Evolutionary conservation across 2,888 invertebrate genomes (phyloP).

Genomic region (Anarsia innoxiella): DNA sequence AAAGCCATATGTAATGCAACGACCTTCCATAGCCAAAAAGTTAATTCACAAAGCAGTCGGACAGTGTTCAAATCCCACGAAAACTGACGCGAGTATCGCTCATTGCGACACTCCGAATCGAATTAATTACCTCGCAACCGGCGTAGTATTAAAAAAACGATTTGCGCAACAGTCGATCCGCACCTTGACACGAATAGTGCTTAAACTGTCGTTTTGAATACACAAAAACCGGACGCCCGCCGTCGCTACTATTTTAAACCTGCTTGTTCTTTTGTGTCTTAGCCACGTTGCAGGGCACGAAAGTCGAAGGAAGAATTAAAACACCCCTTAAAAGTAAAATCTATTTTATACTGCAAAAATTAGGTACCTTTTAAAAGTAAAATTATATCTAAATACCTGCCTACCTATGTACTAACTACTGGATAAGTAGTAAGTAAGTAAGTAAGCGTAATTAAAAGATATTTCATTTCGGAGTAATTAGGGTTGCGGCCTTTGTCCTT

Average conservation of each 20-base stretch:
- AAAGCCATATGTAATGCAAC: too few relatives aligned
- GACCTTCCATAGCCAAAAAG: slow-evolving; percentile 21
- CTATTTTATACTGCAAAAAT: too few relatives aligned
- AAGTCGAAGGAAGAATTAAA: too few relatives aligned
- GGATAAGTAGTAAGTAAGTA: too few relatives aligned
- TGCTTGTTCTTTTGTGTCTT: not conserved
- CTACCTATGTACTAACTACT: too few relatives aligned
- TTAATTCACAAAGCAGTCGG: slow-evolving; percentile 24
- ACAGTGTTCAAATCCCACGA: slow-evolving; percentile 38
- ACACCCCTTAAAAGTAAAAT: too few relatives aligned
- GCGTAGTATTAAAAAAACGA: slow-evolving; percentile 68
- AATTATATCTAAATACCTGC: too few relatives aligned
- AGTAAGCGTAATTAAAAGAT: too few relatives aligned
- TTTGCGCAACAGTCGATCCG: slow-evolving; percentile 72
- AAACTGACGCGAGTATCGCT: slow-evolving; percentile 57
- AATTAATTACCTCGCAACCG: slow-evolving; percentile 74
- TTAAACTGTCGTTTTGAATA: slow-evolving; percentile 72
- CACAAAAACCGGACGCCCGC: slow-evolving; percentile 73
- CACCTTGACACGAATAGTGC: slow-evolving; percentile 71
- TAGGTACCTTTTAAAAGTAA: too few relatives aligned
- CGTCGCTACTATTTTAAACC: slow-evolving; percentile 29
- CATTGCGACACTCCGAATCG: slow-evolving; percentile 69
- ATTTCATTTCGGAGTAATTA: too few relatives aligned
- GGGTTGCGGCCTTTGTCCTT: too few relatives aligned
- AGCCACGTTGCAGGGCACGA: not conserved